Conservation (phyloP, 2,888 invertebrate genomes). For the Megamerina dolium region DNA sequence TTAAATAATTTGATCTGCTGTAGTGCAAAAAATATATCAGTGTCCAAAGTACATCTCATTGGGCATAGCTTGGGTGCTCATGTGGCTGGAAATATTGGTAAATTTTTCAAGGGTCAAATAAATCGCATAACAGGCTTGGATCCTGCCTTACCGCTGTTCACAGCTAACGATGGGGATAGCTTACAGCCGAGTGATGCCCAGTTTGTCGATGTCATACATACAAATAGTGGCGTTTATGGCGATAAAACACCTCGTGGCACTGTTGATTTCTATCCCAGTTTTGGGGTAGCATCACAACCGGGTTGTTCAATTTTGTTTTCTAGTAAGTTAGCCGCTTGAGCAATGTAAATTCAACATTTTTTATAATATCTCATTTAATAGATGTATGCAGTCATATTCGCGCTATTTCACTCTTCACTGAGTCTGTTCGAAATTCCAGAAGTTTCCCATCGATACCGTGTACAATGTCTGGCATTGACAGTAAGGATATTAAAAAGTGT, state of each 20-base stretch:
- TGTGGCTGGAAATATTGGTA: conserved; percentile 39
- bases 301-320: conserved; percentile 40
- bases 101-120: conserved; percentile 39
- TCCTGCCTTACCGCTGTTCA: conserved; percentile 47
- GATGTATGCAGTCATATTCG: conserved; percentile 47
- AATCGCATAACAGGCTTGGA: conserved; percentile 45
- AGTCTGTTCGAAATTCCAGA: conserved; percentile 38
- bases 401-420: conserved; percentile 43
- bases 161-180: conserved; percentile 32
- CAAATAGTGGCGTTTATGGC: conserved; percentile 42
- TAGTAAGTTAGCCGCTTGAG: too few relatives aligned
- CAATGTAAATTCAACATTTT: not conserved
- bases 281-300: conserved; percentile 39
- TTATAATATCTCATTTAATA: conserved; percentile 9
- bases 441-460: conserved; percentile 42
- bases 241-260: conserved; percentile 40
- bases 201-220: conserved; percentile 47
- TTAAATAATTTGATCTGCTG: not conserved
- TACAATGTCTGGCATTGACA: conserved; percentile 25
- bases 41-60: conserved; percentile 35
- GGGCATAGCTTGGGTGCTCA: conserved; percentile 48
- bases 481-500: conserved; percentile 17
- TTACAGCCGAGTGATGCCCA: conserved; percentile 32
- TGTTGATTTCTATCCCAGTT: conserved; percentile 46
- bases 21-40: conserved; percentile 26